Base-by-base conservation (phyloP, 2,113 vertebrate species). In the Rhea americana region DNA sequence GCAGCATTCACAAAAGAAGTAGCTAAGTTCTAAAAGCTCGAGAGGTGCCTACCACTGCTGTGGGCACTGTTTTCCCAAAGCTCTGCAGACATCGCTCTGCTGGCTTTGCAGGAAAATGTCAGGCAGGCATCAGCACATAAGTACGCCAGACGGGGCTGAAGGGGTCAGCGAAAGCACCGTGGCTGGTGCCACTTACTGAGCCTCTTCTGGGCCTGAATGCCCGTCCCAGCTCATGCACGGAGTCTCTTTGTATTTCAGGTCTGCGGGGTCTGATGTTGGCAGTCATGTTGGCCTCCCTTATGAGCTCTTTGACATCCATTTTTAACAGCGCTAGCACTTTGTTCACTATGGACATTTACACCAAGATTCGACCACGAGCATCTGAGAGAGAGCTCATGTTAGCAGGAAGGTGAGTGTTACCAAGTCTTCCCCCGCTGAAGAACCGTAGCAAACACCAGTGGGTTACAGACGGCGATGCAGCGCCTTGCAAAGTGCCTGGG, bases 271-370 rank as follows among this genome's bases (percentile, higher is more conserved):
- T 99, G 72, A 99, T 99, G 99, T 75, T 99, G 81, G 98, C 99
- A 0, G 99, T 99, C 90, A 99, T 99, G 99, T 5, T 99, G 98
- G 99, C 99, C 6, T 99, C 99, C 30, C 98, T 99, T 45, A 99
- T 99, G 99, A 99, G 99, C 91, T 99, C 99, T 19, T 96, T 99
- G 63, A 99, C 99, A 28, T 99, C 99, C 96, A 99, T 99, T 97
- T 99, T 99, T 79, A 99, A 99, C 97, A 99, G 99, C 0, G 98
- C 99, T 93, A 99, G 99, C 48, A 99, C 99, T 5, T 97, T 99
- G 74, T 99, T 99, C 95, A 99, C 99, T 11, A 98, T 99, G 98
- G 99, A 99, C 92, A 98, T 99, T 90, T 99, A 99, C 97, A 98
- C 99, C 82, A 99, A 98, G 85, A 47, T 99, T 10, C 98, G 99